These are phyloP conservation scores for Spilarctia lutea DNA, from an alignment of 2,888 invertebrate species.

Conservation along the genomic window DNA sequence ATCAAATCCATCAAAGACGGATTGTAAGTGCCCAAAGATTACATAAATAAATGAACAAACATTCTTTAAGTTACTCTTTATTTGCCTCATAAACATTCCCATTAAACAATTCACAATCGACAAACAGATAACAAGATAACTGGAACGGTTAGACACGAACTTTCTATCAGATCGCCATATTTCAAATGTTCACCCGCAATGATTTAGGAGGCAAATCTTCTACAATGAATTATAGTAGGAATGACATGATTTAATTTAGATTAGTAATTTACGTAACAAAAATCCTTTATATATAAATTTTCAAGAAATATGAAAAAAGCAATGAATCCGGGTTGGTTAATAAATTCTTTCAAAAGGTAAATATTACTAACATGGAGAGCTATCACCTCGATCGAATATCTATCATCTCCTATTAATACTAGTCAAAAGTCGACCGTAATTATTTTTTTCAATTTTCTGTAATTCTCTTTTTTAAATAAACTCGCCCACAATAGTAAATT, in stretches of 20 bases:
- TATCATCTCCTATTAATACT: no score
- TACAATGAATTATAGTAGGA: not conserved
- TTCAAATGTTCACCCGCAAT: conserved; percentile 31
- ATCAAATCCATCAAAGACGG: not conserved
- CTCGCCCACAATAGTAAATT: no score
- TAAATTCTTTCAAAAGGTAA: no score
- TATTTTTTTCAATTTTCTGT: no score
- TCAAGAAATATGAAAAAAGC: not conserved
- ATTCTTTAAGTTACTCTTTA: not conserved
- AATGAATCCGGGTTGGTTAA: no score
- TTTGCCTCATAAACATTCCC: conserved; percentile 8
- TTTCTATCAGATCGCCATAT: conserved; percentile 35
- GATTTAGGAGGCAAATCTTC: conserved; percentile 25
- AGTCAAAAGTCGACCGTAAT: no score
- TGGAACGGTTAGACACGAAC: conserved; percentile 27
- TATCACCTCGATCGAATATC: no score
- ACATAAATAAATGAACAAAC: not conserved
- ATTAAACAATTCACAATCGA: conserved; percentile 27
- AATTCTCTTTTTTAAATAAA: no score
- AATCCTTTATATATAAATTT: not conserved
- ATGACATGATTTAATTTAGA: not conserved
- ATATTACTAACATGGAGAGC: no score
- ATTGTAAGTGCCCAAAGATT: not conserved
- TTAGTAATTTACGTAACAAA: not conserved
- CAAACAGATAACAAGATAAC: conserved; percentile 27